Conservation (phyloP, 2,113 vertebrate species). For the Laticauda colubrina region DNA sequence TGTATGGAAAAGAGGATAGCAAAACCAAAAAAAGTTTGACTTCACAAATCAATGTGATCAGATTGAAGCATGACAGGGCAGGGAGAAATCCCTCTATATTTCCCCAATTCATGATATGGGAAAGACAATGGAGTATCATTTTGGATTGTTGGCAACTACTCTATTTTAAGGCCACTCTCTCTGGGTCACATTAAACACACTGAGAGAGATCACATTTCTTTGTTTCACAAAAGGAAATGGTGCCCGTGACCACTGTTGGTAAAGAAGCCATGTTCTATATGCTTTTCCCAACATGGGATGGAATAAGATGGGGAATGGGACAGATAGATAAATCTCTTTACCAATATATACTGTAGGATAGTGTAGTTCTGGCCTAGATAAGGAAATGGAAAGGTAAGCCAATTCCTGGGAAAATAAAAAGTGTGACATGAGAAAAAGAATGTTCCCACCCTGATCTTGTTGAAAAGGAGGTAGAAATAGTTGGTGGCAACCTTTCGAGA, state of each 20-base stretch:
- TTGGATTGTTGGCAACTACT: background rate
- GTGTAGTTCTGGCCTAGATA: background rate
- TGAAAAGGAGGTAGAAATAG: background rate
- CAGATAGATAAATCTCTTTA: background rate
- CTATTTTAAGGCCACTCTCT: background rate
- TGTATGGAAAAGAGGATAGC: background rate
- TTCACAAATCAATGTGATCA: background rate
- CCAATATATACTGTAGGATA: background rate
- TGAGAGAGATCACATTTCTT: background rate
- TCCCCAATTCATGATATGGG: background rate
- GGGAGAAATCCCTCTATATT: background rate
- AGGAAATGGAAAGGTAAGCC: background rate
- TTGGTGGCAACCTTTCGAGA: background rate
- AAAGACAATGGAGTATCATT: background rate
- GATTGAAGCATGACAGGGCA: background rate
- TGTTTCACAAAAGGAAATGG: background rate
- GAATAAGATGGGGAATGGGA: background rate
- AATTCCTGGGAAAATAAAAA: background rate
- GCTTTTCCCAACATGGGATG: background rate
- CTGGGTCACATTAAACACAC: background rate
- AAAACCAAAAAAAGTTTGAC: background rate
- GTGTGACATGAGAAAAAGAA: background rate
- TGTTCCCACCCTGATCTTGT: background rate
- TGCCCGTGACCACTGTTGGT: background rate
- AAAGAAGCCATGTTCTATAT: background rate